Conservation (phyloP, 2,113 vertebrate species). For the Morone saxatilis region DNA sequence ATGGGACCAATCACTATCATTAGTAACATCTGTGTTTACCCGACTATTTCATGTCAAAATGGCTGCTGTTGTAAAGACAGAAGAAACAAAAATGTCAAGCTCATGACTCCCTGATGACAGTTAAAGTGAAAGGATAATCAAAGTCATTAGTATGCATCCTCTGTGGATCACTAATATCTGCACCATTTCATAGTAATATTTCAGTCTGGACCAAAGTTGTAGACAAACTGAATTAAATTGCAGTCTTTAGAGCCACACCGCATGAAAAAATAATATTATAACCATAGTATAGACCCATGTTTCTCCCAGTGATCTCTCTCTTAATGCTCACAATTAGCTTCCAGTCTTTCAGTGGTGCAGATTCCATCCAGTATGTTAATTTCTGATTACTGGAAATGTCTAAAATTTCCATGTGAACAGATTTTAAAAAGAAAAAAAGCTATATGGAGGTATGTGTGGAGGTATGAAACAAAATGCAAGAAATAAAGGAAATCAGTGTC, state of each 20-base stretch:
- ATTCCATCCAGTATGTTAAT: not conserved
- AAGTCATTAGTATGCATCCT: not conserved
- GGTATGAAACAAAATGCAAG: not conserved
- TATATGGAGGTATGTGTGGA: too few relatives aligned
- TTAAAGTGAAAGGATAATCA: not conserved
- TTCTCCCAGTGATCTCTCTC: not conserved
- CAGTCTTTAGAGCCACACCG: too few relatives aligned
- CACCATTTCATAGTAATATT: not conserved
- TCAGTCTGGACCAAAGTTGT: not conserved
- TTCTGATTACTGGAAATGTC: not conserved
- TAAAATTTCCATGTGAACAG: too few relatives aligned
- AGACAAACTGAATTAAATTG: not conserved
- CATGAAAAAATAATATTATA: too few relatives aligned
- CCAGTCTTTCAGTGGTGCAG: not conserved
- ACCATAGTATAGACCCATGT: too few relatives aligned
- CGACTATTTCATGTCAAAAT: too few relatives aligned
- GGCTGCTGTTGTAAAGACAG: too few relatives aligned
- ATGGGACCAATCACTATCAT: too few relatives aligned
- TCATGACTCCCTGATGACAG: not conserved
- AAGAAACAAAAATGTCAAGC: not conserved
- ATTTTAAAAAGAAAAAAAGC: not conserved
- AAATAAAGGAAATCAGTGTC: conserved; percentile 22
- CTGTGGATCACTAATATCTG: not conserved
- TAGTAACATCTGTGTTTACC: too few relatives aligned
- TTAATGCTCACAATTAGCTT: not conserved